Evolutionary conservation across 2,797 vertebrate genomes (phyloP).

Genomic region (Gymnothorax reevesii): DNA sequence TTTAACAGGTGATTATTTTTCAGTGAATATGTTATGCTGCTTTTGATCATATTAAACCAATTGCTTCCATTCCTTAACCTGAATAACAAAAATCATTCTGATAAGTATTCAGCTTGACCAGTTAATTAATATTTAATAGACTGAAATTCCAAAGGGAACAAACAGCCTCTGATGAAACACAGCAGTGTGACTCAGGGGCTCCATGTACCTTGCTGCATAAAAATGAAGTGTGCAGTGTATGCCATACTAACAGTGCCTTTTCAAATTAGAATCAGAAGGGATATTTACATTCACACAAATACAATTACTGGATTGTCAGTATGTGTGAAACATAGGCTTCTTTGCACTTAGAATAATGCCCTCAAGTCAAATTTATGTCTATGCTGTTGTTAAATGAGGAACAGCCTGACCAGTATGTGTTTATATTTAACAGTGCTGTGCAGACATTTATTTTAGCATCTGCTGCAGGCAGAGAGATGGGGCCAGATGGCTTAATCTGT

Average conservation of each 20-base stretch:
- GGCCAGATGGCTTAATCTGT: neutral
- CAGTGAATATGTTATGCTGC: too few species aligned
- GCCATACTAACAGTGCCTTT: too few species aligned
- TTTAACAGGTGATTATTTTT: neutral
- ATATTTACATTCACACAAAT: neutral
- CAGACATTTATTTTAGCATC: constrained; percentile 40
- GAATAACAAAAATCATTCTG: neutral
- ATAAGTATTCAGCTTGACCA: neutral
- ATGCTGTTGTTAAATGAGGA: neutral
- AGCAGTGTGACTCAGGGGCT: neutral
- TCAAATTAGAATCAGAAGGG: neutral
- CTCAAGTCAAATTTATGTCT: constrained; percentile 13
- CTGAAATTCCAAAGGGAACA: neutral
- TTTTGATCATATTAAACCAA: neutral
- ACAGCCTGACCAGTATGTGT: constrained; percentile 32
- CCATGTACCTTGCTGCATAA: neutral
- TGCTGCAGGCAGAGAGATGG: constrained; percentile 26
- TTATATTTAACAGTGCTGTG: constrained; percentile 31
- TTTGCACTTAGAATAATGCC: neutral
- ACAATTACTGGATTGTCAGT: neutral
- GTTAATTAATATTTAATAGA: constrained; percentile 5
- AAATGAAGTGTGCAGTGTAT: neutral
- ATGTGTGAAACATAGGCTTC: neutral
- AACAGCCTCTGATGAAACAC: neutral
- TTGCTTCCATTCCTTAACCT: neutral